Evolutionary conservation across 2,113 vertebrate species (phyloP).

Genomic region (Callipepla californica): DNA sequence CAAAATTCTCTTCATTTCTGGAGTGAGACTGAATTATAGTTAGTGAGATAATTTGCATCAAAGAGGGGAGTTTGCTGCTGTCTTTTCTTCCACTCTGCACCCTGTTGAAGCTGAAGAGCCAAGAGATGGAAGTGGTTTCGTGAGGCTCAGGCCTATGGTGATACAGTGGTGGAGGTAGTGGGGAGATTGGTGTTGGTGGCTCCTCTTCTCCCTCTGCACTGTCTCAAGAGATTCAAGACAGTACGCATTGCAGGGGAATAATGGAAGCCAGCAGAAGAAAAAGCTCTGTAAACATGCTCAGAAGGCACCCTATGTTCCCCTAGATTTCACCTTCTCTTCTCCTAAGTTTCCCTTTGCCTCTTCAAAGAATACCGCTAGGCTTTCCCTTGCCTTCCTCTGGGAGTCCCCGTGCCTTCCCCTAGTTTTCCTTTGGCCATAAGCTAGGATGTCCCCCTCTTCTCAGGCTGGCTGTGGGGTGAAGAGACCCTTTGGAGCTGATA

Average conservation of each 20-base stretch:
- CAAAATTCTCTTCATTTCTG: constrained; percentile 12
- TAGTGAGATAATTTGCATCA: background rate
- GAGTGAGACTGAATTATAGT: background rate
- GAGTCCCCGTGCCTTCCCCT: too few species aligned
- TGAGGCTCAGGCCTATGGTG: rapidly evolving
- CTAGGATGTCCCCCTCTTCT: background rate
- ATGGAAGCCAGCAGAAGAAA: background rate
- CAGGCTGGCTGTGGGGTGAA: background rate
- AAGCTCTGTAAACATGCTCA: background rate
- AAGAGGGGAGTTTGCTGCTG: background rate
- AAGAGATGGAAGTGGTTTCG: background rate
- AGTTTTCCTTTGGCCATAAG: too few species aligned
- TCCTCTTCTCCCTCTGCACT: background rate
- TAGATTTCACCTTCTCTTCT: too few species aligned
- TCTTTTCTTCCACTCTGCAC: background rate
- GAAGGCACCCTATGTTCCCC: background rate
- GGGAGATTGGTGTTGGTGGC: background rate
- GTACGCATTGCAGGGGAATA: background rate
- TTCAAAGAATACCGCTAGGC: too few species aligned
- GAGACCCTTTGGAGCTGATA: rapidly evolving
- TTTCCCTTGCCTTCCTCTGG: too few species aligned
- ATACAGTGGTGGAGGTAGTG: rapidly evolving
- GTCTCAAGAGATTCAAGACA: background rate
- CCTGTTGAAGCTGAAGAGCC: background rate
- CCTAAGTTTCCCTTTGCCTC: too few species aligned